Percentiles rank a stretch among this genome's conserved stretches.
Conservation (phyloP, 2,797 vertebrate genomes). For the Anguilla pacifica region DNA sequence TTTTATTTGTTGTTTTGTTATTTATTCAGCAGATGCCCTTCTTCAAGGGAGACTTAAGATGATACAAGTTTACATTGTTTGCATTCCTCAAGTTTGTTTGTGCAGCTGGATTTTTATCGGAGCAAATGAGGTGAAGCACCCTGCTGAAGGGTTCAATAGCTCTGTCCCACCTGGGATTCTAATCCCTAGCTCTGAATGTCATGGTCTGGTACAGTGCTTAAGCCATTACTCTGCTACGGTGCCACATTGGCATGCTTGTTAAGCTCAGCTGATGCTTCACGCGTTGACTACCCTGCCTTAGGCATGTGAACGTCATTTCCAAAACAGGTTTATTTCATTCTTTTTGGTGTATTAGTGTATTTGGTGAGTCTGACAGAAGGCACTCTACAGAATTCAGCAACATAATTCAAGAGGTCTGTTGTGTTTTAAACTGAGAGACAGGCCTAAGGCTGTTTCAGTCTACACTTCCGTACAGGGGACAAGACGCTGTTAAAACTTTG, state of each 20-base stretch:
- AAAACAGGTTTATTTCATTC: background rate
- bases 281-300: background rate
- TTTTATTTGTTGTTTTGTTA: slow-evolving; percentile 4
- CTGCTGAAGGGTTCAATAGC: slow-evolving; percentile 4
- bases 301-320: background rate
- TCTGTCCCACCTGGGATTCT: slow-evolving; percentile 12
- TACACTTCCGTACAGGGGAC: background rate
- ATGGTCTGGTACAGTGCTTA: slow-evolving; percentile 5
- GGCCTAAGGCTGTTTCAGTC: slow-evolving; percentile 12
- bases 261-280: background rate
- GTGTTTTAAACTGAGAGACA: slow-evolving; percentile 16
- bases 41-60: background rate
- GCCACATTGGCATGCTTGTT: background rate
- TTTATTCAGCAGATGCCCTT: slow-evolving; percentile 8
- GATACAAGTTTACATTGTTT: background rate
- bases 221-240: background rate
- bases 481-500: background rate
- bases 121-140: slow-evolving; percentile 8
- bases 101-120: slow-evolving; percentile 10
- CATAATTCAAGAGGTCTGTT: slow-evolving; percentile 1
- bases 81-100: slow-evolving; percentile 1
- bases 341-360: background rate
- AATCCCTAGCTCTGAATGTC: background rate
- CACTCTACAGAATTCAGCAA: background rate
- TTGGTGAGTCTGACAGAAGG: background rate